Evolutionary conservation across 2,888 invertebrate genomes (phyloP).

Genomic region (Epirrhoe alternata): DNA sequence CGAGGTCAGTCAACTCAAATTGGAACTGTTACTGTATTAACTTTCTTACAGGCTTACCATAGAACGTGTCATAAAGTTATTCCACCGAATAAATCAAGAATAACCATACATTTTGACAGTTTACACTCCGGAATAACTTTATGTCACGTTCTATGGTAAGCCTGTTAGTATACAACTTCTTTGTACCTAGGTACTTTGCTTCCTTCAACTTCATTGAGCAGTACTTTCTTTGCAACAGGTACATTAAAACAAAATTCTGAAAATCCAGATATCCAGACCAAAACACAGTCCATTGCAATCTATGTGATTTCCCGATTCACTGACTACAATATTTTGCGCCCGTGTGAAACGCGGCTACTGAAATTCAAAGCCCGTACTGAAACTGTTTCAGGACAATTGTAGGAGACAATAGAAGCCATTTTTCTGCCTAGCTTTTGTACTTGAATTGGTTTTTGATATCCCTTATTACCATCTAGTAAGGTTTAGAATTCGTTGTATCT

Average conservation of each 20-base stretch:
- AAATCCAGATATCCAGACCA: conserved; percentile 6
- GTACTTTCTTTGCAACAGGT: background rate
- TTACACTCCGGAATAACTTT: too few species aligned
- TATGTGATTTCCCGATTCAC: conserved; percentile 52
- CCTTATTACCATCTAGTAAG: conserved; percentile 14
- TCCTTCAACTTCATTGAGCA: background rate
- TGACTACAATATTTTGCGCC: conserved; percentile 42
- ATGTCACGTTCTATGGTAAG: too few species aligned
- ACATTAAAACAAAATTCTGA: background rate
- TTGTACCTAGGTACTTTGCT: too few species aligned
- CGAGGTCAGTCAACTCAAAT: too few species aligned
- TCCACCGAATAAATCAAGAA: too few species aligned
- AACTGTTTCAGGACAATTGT: conserved; percentile 33
- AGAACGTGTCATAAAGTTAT: too few species aligned
- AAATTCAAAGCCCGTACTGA: conserved; percentile 43
- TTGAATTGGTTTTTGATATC: conserved; percentile 7
- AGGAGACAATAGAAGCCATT: conserved; percentile 43
- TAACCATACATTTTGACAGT: too few species aligned
- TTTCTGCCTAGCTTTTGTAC: conserved; percentile 12
- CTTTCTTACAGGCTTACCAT: too few species aligned
- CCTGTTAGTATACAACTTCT: too few species aligned
- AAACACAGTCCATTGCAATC: conserved; percentile 44
- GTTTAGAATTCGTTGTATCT: conserved; percentile 3
- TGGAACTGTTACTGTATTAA: too few species aligned
- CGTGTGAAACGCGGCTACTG: conserved; percentile 45